Percentiles rank a stretch among this genome's conserved stretches.
Conservation (phyloP, 2,888 invertebrate genomes). For the Drosophila melanocephala region DNA sequence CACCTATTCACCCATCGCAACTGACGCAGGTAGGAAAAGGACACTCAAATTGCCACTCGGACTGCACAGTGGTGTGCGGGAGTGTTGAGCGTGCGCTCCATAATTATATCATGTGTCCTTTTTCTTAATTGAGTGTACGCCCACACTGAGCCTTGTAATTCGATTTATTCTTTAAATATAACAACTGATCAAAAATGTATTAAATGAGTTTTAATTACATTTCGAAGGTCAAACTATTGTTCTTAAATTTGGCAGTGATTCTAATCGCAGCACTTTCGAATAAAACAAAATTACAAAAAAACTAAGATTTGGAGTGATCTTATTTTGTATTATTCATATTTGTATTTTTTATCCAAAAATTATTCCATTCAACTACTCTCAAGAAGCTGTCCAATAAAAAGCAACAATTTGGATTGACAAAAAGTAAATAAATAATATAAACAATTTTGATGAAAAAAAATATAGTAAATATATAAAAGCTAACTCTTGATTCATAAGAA, state of each 20-base stretch:
- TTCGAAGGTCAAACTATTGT: not conserved
- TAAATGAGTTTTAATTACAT: not conserved
- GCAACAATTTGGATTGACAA: no score
- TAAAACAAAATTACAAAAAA: no score
- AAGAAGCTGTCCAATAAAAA: no score
- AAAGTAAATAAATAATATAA: no score
- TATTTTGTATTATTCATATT: not conserved
- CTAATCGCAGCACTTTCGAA: not conserved
- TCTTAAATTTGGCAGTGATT: not conserved
- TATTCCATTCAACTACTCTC: no score
- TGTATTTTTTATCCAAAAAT: not conserved
- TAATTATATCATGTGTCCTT: not conserved
- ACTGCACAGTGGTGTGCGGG: conserved; percentile 38
- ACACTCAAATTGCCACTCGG: conserved; percentile 27
- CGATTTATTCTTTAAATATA: not conserved
- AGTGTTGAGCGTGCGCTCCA: not conserved
- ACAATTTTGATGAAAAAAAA: no score
- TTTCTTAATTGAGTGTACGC: not conserved
- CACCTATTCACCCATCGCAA: conserved; percentile 55
- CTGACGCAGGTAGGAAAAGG: conserved; percentile 38
- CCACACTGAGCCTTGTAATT: not conserved
- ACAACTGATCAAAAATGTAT: not conserved
- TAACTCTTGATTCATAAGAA: not conserved
- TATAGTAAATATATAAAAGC: no score
- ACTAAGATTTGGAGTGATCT: not conserved